Evolutionary conservation across 2,797 vertebrate species (phyloP), one percentile per base, ranked within the genome.

Genomic region (Periophthalmus magnuspinnatus): DNA sequence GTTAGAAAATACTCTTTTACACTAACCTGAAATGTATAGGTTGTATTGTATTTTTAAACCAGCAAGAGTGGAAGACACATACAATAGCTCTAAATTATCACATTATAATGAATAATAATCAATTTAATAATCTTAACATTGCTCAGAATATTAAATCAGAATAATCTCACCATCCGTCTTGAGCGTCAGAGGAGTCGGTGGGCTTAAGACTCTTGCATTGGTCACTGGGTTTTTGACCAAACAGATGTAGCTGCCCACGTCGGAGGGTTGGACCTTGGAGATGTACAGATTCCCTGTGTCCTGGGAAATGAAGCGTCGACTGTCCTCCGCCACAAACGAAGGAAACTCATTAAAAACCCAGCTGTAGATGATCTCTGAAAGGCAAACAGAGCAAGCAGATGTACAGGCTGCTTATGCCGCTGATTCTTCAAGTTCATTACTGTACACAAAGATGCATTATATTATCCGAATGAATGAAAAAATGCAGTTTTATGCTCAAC

Each of bases 261-360:
- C 97, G 0, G 95, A 96, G n/a, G 95, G 92, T 77, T 99, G 97
- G 70, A 97, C 97, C 90, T 99, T 98, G 24, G 97, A 97, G 87
- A 99, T 96, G 84, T 99, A 99, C 73, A 99, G 94, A 90, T 99
- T 98, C 70, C 97, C 97, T 0, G 95, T 99, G 83, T 96, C 94
- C 86, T 99, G 97, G 72, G 97, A 99, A 89, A 99, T 96, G 92
- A 99, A 99, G 34, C 97, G 95, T n/a, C 97, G 94, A 72, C 96
- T 98, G 81, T 99, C 97, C 90, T 98, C 97, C 14, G 92, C 95
- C 84, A 99, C 97, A 74, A 97, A 98, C 24, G 96, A 97, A 32
- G 97, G 97, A 89, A 98, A 98, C 88, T 97, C 96, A 50, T 98
- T 98, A 85, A 99, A 97, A 36, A 99, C 96, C 97, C 97, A 99